Percentiles rank a stretch among this genome's conserved stretches.
These are phyloP conservation scores for Pygocentrus nattereri DNA, from an alignment of 2,797 vertebrate genomes.

Conservation along the genomic window DNA sequence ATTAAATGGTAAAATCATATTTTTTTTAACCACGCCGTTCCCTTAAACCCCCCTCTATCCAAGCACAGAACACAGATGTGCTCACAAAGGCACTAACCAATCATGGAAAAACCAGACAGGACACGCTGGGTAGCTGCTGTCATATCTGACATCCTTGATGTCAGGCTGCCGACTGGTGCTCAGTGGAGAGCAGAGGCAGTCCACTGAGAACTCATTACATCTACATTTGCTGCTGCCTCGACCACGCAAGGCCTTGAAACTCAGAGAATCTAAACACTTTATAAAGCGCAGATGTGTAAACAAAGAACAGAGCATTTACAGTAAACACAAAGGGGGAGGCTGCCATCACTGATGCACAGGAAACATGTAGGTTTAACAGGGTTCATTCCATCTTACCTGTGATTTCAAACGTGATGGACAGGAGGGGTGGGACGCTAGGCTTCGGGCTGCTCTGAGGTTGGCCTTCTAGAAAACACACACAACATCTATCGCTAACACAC, in stretches of 20 bases:
- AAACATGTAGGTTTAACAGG: neutral
- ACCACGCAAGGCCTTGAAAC: neutral
- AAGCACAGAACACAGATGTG: neutral
- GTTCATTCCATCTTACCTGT: conserved; percentile 82
- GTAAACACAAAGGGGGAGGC: neutral
- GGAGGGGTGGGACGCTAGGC: conserved; percentile 87
- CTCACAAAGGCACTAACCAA: neutral
- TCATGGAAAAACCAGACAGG: neutral
- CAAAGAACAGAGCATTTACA: neutral
- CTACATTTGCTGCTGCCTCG: neutral
- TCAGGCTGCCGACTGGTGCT: conserved; percentile 10
- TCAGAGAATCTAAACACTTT: neutral
- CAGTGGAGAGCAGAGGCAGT: conserved; percentile 15
- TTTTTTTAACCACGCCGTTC: no score
- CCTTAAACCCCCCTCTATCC: neutral
- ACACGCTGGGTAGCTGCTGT: neutral
- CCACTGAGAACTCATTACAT: conserved; percentile 37
- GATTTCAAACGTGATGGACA: conserved; percentile 92
- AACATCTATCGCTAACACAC: conserved; percentile 43
- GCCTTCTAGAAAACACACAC: conserved; percentile 82
- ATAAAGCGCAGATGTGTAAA: neutral
- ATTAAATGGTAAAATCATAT: no score
- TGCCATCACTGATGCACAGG: neutral
- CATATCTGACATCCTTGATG: conserved; percentile 19
- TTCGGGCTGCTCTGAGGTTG: conserved; percentile 84